A percentile compares a stretch with the other conserved stretches of the same genome.
Evolutionary conservation across 2,888 invertebrate species (phyloP).

Genomic region (Apodemia duryi): DNA sequence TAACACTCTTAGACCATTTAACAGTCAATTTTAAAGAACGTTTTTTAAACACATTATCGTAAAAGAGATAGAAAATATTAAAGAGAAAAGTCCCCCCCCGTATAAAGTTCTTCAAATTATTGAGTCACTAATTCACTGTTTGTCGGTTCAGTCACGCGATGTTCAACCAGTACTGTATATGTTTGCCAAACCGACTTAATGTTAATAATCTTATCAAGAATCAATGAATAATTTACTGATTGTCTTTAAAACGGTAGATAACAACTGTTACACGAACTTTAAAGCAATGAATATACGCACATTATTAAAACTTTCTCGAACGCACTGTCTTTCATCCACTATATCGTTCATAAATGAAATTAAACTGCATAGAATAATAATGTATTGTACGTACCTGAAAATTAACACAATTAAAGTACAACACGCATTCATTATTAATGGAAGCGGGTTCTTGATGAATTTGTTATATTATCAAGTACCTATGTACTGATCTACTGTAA

Average conservation of each 20-base stretch:
- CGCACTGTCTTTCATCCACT: neutral
- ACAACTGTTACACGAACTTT: conserved; percentile 37
- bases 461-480: neutral
- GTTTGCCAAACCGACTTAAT: conserved; percentile 44
- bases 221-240: conserved; percentile 49
- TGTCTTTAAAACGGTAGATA: conserved; percentile 35
- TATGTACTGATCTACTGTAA: too few relatives aligned
- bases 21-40: neutral
- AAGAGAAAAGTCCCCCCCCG: neutral
- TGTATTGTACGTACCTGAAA: neutral
- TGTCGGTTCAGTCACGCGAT: conserved; percentile 26
- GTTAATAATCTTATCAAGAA: conserved; percentile 51
- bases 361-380: conserved; percentile 8
- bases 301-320: conserved; percentile 3
- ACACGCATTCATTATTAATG: conserved; percentile 4
- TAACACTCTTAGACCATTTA: conserved; percentile 15
- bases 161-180: conserved; percentile 47
- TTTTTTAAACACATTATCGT: conserved; percentile 3
- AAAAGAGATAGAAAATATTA: neutral
- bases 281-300: neutral
- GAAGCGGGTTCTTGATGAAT: neutral
- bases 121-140: conserved; percentile 23
- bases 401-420: neutral
- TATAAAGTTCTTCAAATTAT: neutral
- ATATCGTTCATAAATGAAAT: conserved; percentile 3